phyloP scores from a whole-genome alignment of 1,140 invertebrate species.

The Zaprionus ghesquierei region DNA sequence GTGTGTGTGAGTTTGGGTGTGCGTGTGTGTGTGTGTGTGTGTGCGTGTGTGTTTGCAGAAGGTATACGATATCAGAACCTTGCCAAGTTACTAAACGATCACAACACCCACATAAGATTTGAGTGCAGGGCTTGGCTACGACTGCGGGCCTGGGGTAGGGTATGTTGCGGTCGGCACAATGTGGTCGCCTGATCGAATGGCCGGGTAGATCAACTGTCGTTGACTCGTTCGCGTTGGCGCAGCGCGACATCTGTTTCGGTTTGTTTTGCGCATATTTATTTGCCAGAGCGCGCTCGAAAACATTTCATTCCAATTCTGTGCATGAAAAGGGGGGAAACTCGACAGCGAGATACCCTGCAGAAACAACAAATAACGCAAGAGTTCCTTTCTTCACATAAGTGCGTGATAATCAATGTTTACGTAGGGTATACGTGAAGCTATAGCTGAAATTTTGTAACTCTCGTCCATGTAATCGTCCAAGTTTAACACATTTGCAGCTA shows the following conservation, averaged over 20 bases:
- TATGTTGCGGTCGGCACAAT: neutral
- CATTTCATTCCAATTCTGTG: constrained; percentile 14
- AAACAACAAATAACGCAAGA: too few species aligned
- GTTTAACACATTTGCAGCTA: too few species aligned
- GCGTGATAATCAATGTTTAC: too few species aligned
- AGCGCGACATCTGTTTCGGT: constrained; percentile 1
- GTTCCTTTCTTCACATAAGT: too few species aligned
- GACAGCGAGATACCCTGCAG: neutral
- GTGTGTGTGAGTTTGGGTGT: too few species aligned
- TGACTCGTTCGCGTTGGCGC: neutral
- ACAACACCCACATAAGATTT: neutral
- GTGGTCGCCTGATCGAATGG: neutral
- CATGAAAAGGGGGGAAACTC: neutral
- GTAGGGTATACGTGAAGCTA: too few species aligned
- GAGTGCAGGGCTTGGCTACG: neutral
- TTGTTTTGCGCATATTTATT: constrained; percentile 27
- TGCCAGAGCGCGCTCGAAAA: constrained; percentile 14
- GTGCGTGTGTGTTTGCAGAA: neutral
- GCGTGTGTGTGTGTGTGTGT: too few species aligned
- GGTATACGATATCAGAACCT: neutral
- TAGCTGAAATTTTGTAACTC: too few species aligned
- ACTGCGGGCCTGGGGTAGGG: neutral
- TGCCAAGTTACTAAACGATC: neutral
- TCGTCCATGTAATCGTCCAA: too few species aligned
- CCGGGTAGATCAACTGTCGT: neutral